Evolutionary conservation across 2,113 vertebrate genomes (phyloP).

Genomic region (Apistogramma diplotaenia): DNA sequence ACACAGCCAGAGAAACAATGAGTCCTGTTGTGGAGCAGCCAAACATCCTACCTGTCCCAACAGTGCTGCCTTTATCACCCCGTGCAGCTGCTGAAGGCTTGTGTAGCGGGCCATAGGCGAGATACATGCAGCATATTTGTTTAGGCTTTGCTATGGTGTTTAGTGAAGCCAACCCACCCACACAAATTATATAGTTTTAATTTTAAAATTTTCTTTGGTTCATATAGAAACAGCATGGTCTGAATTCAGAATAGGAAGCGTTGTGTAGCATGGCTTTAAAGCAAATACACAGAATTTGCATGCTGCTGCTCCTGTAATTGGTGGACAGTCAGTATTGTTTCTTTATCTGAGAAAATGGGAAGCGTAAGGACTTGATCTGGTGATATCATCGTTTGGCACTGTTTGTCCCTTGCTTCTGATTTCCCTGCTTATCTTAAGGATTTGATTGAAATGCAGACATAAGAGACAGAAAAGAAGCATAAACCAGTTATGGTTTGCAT

Average conservation of each 20-base stretch:
- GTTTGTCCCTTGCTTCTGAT: background rate
- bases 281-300: background rate
- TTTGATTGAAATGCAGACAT: background rate
- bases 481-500: background rate
- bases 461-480: background rate
- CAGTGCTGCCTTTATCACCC: slow-evolving; percentile 28
- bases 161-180: slow-evolving; percentile 14
- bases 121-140: slow-evolving; percentile 13
- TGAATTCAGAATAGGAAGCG: background rate
- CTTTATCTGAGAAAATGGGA: background rate
- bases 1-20: slow-evolving; percentile 56
- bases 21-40: slow-evolving; percentile 39
- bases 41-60: slow-evolving; percentile 28
- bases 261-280: background rate
- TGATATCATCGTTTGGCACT: background rate
- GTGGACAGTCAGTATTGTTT: background rate
- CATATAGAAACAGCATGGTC: background rate
- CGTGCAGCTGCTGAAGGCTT: background rate
- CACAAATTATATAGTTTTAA: background rate
- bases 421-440: background rate
- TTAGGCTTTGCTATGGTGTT: slow-evolving; percentile 21
- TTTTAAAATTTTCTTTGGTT: background rate
- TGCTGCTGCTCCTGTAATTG: background rate
- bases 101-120: slow-evolving; percentile 23
- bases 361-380: background rate